A percentile compares a stretch with the other conserved stretches of the same genome.
These are phyloP conservation scores for Lacanobia oleracea DNA, from an alignment of 2,888 invertebrate species.

Conservation along the genomic window DNA sequence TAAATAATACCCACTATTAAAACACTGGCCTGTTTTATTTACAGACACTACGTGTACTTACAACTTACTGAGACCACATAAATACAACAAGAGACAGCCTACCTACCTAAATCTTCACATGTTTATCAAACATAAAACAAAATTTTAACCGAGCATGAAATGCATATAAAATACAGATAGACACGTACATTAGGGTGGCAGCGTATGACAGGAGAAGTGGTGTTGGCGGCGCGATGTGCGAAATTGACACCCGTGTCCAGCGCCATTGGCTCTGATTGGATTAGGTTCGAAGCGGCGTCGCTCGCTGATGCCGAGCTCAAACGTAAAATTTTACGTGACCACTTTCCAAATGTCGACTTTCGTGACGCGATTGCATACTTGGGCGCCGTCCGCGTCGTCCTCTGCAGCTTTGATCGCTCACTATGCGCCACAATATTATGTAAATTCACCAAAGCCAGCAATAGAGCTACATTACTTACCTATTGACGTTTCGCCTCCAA, in stretches of 20 bases:
- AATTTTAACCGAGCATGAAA: conserved; percentile 36
- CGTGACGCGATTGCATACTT: conserved; percentile 84
- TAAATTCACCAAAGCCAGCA: conserved; percentile 80
- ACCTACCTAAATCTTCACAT: conserved; percentile 34
- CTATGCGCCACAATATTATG: conserved; percentile 81
- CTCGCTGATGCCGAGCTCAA: conserved; percentile 84
- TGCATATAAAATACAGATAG: conserved; percentile 54
- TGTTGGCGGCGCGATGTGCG: conserved; percentile 75
- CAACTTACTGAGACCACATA: conserved; percentile 71
- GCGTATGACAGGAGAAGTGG: conserved; percentile 63
- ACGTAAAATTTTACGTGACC: conserved; percentile 91
- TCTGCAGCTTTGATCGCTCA: conserved; percentile 79
- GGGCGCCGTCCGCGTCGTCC: conserved; percentile 74
- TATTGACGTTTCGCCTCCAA: conserved; percentile 70
- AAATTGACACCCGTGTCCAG: conserved; percentile 86
- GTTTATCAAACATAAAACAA: conserved; percentile 22
- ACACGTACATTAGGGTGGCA: conserved; percentile 50
- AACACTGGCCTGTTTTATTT: conserved; percentile 84
- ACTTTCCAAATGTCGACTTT: conserved; percentile 86
- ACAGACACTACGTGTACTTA: conserved; percentile 81
- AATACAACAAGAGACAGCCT: conserved; percentile 69
- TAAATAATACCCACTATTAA: conserved; percentile 87
- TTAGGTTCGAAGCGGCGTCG: conserved; percentile 87
- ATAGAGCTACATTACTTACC: conserved; percentile 73
- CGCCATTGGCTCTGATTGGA: conserved; percentile 88